Evolutionary conservation across 2,888 invertebrate genomes (phyloP).

Genomic region (Plemyria rubiginata): DNA sequence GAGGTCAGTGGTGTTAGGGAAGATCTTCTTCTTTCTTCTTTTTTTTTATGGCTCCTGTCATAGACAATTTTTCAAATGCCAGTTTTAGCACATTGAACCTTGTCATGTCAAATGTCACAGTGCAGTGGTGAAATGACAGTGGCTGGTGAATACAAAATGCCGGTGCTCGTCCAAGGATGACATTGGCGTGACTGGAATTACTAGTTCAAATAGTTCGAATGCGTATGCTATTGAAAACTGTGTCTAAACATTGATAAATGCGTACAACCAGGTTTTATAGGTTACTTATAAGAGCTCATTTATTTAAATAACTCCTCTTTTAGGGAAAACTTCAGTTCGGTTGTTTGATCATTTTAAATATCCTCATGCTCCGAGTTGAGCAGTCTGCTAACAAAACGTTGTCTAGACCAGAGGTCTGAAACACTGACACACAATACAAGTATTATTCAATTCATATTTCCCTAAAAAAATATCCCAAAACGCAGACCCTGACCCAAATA

Average conservation of each 20-base stretch:
- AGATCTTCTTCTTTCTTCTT: too few species aligned
- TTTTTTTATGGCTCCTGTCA: too few species aligned
- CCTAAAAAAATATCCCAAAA: neutral
- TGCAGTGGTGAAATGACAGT: slow-evolving; percentile 60
- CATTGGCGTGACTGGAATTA: slow-evolving; percentile 69
- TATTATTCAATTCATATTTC: neutral
- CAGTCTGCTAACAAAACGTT: neutral
- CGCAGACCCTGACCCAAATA: neutral
- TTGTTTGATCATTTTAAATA: neutral
- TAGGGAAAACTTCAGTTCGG: neutral
- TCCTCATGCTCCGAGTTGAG: neutral
- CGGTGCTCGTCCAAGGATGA: slow-evolving; percentile 53
- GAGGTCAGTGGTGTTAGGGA: too few species aligned
- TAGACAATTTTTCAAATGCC: slow-evolving; percentile 35
- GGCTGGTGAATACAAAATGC: slow-evolving; percentile 62
- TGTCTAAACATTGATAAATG: neutral
- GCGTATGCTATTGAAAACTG: neutral
- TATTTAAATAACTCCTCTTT: too few species aligned
- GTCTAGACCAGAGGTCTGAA: neutral
- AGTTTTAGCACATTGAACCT: slow-evolving; percentile 52
- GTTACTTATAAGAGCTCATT: neutral
- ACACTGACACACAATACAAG: too few species aligned
- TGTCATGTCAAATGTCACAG: slow-evolving; percentile 59
- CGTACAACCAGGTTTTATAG: neutral
- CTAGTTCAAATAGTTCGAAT: slow-evolving; percentile 8